phyloP scores from a whole-genome alignment of 2,113 vertebrate species.

The Clinocottus analis region DNA sequence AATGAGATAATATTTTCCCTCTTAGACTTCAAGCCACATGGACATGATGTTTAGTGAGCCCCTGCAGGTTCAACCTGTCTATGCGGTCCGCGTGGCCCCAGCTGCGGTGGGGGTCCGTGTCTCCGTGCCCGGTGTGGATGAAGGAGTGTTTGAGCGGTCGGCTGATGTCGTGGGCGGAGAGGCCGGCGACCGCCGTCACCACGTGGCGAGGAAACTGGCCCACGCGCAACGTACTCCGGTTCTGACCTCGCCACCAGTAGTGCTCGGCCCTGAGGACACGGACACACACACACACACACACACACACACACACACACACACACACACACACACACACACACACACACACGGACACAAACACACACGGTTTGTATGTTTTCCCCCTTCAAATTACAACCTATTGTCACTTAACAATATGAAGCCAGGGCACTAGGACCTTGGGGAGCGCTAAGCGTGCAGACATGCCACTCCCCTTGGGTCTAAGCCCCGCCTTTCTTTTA shows the following conservation, averaged over 20 bases:
- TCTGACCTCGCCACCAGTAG: constrained; percentile 99
- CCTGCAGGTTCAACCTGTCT: constrained; percentile 87
- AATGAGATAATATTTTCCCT: no score
- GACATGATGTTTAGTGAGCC: no score
- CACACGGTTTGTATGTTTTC: no score
- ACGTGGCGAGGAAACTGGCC: constrained; percentile 97
- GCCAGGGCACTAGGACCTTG: no score
- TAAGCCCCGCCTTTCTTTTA: no score
- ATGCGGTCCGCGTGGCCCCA: constrained; percentile 98
- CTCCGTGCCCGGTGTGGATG: constrained; percentile 98
- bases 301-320: neutral
- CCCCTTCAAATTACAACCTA: no score
- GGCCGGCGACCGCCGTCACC: constrained; percentile 95
- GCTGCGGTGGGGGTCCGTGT: constrained; percentile 95
- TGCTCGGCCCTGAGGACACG: constrained; percentile 91
- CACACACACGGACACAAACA: neutral
- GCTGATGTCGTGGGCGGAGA: constrained; percentile 99
- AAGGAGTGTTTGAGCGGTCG: constrained; percentile 98
- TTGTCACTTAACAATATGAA: no score
- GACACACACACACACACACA: neutral
- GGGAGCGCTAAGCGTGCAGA: no score
- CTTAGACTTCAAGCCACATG: no score
- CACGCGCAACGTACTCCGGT: constrained; percentile 92
- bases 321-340: neutral
- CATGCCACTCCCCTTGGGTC: no score